Evolutionary conservation across 2,797 vertebrate genomes (phyloP).

Genomic region (Fringilla coelebs): DNA sequence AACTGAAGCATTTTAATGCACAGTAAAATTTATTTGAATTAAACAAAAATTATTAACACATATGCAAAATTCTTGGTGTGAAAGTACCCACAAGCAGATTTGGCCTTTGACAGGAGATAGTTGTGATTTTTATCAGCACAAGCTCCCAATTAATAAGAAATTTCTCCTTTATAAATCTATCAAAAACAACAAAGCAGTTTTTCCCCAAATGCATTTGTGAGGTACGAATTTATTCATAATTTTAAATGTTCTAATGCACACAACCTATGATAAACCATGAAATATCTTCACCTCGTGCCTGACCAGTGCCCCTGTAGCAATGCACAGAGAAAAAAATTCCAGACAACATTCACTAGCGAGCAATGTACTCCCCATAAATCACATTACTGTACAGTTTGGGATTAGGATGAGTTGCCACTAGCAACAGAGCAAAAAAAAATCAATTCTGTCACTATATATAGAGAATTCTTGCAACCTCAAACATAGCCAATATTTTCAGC

Average conservation of each 20-base stretch:
- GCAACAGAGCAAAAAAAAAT: conserved; percentile 53
- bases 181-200: neutral
- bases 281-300: neutral
- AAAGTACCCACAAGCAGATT: neutral
- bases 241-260: neutral
- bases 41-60: neutral
- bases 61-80: neutral
- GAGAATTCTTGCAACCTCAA: neutral
- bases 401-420: conserved; percentile 58
- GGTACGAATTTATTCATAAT: neutral
- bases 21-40: neutral
- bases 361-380: neutral
- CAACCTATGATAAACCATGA: neutral
- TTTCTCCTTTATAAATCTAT: neutral
- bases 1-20: neutral
- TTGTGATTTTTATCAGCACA: neutral
- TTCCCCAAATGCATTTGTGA: neutral
- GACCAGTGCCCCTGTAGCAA: neutral
- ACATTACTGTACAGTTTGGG: conserved; percentile 13
- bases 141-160: neutral
- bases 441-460: conserved; percentile 13
- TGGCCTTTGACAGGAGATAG: neutral
- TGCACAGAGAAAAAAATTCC: neutral
- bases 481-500: neutral
- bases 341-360: neutral